Conservation (phyloP, 2,113 vertebrate species). For the Microtus pennsylvanicus region DNA sequence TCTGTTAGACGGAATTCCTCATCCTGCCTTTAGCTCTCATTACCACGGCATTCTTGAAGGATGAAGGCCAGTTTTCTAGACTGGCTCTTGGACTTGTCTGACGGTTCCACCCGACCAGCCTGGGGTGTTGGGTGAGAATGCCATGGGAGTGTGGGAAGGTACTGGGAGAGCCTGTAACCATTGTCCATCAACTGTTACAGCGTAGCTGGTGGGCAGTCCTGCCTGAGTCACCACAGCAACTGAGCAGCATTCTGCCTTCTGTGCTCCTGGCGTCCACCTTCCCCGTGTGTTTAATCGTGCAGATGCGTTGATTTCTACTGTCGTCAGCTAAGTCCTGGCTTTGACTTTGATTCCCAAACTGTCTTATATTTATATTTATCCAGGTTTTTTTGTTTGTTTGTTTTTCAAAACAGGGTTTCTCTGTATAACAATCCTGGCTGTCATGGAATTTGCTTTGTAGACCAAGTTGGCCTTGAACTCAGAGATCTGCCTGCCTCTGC, state of each 20-base stretch:
- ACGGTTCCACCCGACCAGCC: neutral
- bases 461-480: too few relatives aligned
- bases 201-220: neutral
- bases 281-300: neutral
- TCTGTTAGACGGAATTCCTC: neutral
- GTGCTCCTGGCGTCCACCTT: neutral
- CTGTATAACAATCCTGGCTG: too few relatives aligned
- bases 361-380: neutral
- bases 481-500: too few relatives aligned
- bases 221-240: neutral
- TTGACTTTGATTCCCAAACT: conserved; percentile 37
- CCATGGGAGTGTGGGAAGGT: neutral
- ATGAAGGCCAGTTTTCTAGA: neutral
- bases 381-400: neutral
- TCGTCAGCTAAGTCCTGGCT: neutral
- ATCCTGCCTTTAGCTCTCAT: conserved; percentile 9
- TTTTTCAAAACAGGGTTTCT: too few relatives aligned
- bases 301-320: neutral
- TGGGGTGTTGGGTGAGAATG: neutral
- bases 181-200: neutral
- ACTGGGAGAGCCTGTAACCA: conserved; percentile 1
- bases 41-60: neutral
- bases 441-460: too few relatives aligned
- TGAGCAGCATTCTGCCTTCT: neutral
- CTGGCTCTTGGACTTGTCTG: neutral